Conservation (phyloP, 1,140 invertebrate species). For the Danaus melanippus region DNA sequence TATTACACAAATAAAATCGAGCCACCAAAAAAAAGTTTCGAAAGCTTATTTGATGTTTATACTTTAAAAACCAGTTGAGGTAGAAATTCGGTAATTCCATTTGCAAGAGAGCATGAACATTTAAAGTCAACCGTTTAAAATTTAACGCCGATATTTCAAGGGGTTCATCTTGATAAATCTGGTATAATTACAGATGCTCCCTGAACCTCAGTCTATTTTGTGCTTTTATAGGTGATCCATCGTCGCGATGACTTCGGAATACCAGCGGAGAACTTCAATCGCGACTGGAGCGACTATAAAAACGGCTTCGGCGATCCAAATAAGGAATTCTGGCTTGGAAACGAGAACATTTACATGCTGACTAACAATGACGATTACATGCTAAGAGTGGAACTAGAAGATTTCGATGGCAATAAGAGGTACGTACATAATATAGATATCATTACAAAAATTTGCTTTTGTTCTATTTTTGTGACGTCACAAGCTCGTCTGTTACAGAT, state of each 20-base stretch:
- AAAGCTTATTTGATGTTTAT: too few relatives aligned
- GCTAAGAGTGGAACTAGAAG: slow-evolving; percentile 90
- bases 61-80: too few relatives aligned
- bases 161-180: neutral
- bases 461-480: too few relatives aligned
- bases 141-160: neutral
- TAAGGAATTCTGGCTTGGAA: slow-evolving; percentile 94
- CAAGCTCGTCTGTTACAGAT: slow-evolving; percentile 71
- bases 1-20: slow-evolving; percentile 13
- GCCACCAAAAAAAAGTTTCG: too few relatives aligned
- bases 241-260: slow-evolving; percentile 89
- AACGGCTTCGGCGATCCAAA: slow-evolving; percentile 94
- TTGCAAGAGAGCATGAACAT: too few relatives aligned
- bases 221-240: slow-evolving; percentile 85
- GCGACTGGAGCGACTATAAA: slow-evolving; percentile 96
- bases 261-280: slow-evolving; percentile 91
- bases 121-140: too few relatives aligned
- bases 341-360: slow-evolving; percentile 94
- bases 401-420: slow-evolving; percentile 95
- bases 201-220: neutral
- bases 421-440: slow-evolving; percentile 40
- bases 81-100: too few relatives aligned
- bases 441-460: neutral
- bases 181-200: slow-evolving; percentile 1
- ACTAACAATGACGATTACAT: slow-evolving; percentile 95